Conservation (phyloP, 2,797 vertebrate species). For the Chaetophractus vellerosus region DNA sequence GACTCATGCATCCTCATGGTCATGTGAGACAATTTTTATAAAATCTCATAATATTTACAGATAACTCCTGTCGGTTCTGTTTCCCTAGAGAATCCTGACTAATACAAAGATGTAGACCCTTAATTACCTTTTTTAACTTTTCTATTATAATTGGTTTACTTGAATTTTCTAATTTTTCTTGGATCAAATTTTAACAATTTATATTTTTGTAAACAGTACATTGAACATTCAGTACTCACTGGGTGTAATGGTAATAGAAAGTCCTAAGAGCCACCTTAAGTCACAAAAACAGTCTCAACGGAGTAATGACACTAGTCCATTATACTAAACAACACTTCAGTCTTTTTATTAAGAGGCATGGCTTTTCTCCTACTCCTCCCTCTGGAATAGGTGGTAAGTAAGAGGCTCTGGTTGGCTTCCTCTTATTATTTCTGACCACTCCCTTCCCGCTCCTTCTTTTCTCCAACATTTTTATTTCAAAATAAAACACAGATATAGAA, state of each 20-base stretch:
- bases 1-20: too few relatives aligned
- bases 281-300: background rate
- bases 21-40: too few relatives aligned
- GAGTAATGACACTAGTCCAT: background rate
- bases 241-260: background rate
- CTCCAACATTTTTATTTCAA: background rate
- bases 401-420: background rate
- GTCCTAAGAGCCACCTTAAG: background rate
- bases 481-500: background rate
- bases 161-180: background rate
- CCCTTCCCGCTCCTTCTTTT: background rate
- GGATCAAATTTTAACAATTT: background rate
- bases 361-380: too few relatives aligned
- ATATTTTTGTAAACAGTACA: background rate
- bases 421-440: background rate
- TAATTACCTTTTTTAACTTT: background rate
- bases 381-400: background rate
- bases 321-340: background rate
- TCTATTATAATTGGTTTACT: background rate
- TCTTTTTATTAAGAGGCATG: background rate
- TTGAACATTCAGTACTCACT: background rate
- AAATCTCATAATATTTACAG: too few relatives aligned
- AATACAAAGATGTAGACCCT: background rate
- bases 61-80: too few relatives aligned
- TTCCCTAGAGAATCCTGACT: too few relatives aligned